Evolutionary conservation across 2,797 vertebrate species (phyloP).

Genomic region (Sebastes oblongus): DNA sequence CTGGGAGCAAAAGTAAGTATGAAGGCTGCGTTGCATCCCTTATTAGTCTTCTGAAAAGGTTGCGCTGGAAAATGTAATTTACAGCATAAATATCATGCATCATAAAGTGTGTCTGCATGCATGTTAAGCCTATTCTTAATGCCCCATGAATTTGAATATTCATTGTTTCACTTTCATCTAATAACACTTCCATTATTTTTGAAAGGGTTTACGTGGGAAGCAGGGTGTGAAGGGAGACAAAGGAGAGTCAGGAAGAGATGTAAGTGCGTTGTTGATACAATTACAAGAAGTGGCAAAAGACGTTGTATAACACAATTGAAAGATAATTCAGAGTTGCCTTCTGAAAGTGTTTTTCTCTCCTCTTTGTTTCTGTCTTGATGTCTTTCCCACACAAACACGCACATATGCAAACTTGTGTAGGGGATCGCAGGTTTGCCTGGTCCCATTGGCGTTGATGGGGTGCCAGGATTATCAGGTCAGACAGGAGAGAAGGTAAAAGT

Average conservation of each 20-base stretch:
- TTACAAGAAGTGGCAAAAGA: slow-evolving; percentile 8
- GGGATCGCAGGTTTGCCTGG: slow-evolving; percentile 87
- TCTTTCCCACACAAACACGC: not conserved
- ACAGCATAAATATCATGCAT: not conserved
- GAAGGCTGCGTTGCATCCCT: not conserved
- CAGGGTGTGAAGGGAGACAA: slow-evolving; percentile 86
- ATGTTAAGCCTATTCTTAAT: slow-evolving; percentile 13
- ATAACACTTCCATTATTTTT: slow-evolving; percentile 36
- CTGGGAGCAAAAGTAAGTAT: slow-evolving; percentile 83
- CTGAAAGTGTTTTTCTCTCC: not conserved
- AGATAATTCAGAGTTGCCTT: not conserved
- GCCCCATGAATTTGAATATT: slow-evolving; percentile 1
- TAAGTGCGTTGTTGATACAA: slow-evolving; percentile 73
- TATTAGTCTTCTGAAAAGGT: not conserved
- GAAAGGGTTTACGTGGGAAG: slow-evolving; percentile 89
- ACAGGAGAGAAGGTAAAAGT: slow-evolving; percentile 85
- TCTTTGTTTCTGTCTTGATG: not conserved
- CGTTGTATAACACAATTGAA: not conserved
- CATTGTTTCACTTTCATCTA: slow-evolving; percentile 17
- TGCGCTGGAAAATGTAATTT: not conserved
- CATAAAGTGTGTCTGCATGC: not conserved
- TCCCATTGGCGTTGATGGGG: slow-evolving; percentile 86
- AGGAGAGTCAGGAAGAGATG: slow-evolving; percentile 82
- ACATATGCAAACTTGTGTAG: slow-evolving; percentile 62
- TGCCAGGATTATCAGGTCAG: slow-evolving; percentile 83